Percentiles rank a stretch among this genome's conserved stretches.
Evolutionary conservation across 2,888 invertebrate genomes (phyloP).

Genomic region (Rugalucina vietnamica): DNA sequence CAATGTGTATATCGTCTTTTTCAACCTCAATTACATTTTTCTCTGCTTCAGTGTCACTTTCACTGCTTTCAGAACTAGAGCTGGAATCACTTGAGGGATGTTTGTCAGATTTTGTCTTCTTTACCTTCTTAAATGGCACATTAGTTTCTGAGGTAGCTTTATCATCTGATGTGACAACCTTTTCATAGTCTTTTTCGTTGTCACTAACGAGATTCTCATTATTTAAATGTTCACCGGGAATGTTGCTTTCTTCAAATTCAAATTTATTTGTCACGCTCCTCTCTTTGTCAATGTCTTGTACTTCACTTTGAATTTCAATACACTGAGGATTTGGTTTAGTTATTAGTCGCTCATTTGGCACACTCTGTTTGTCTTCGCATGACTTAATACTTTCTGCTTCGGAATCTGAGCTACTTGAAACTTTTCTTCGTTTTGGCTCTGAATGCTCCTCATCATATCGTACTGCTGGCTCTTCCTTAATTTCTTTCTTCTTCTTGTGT

Average conservation of each 20-base stretch:
- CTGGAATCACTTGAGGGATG: not conserved
- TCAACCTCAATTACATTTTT: not conserved
- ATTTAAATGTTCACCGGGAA: too few species aligned
- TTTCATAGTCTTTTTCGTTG: too few species aligned
- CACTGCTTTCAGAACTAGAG: not conserved
- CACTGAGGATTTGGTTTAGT: too few species aligned
- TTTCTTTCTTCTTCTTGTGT: not conserved
- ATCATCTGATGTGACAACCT: too few species aligned
- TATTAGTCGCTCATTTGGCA: too few species aligned
- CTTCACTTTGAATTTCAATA: not conserved
- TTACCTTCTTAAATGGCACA: not conserved
- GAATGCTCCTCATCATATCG: not conserved
- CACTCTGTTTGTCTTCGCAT: not conserved
- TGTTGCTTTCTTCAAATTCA: too few species aligned
- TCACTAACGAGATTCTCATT: too few species aligned
- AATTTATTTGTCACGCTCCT: too few species aligned
- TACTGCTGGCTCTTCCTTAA: too few species aligned
- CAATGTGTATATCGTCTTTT: not conserved
- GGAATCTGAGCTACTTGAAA: not conserved
- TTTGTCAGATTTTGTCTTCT: not conserved
- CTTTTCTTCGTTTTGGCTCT: not conserved
- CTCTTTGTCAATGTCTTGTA: not conserved
- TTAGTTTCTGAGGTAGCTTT: not conserved
- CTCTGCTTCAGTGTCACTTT: not conserved
- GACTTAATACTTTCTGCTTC: not conserved